Evolutionary conservation across 2,888 invertebrate species (phyloP), one percentile per base, ranked within the genome.

Genomic region (Epinotia nisella): DNA sequence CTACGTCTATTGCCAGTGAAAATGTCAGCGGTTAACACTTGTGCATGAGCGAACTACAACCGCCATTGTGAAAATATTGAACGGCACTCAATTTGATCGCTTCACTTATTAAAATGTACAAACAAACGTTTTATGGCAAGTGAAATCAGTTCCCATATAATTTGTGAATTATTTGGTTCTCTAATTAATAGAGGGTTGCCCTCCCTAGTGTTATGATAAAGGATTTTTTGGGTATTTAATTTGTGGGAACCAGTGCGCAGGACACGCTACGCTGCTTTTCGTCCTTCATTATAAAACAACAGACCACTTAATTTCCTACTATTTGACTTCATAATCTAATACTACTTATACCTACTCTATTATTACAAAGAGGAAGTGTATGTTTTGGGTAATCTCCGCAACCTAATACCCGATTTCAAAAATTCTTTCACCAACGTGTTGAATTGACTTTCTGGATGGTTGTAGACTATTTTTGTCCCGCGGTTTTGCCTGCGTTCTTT

Each of bases 131-230:
- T 79, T 78, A 79, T 78, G 79, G 39, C 78, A 77, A 82, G 78
- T 80, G 76, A 88, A 87, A 85, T 86, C 86, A 84, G 86, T 91
- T 92, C 91, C 91, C 92, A 92, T 89, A 87, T 81, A 85, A 85
- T 86, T 83, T 81, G 83, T 85, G 86, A 83, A 86, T 87, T 91
- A 89, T 89, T 91, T 91, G 87, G 87, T 83, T 85, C 68, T 67
- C 84, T 90, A 91, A 92, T 92, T 90, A 89, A 86, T 80, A 79
- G 81, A 79, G 75, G 77, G 81, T 77, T 80, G 82, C 83, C 87
- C 87, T 85, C 87, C 85, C 84, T 82, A 74, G 79, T 82, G 80
- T 79, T 79, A 82, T 41, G 76, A 80, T 79, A 83, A 87, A 85
- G 76, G 82, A 81, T 87, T 85, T n/a, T 89, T 90, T 83, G 87